Evolutionary conservation across 1,140 invertebrate species (phyloP).

Genomic region (Pissodes strobi): DNA sequence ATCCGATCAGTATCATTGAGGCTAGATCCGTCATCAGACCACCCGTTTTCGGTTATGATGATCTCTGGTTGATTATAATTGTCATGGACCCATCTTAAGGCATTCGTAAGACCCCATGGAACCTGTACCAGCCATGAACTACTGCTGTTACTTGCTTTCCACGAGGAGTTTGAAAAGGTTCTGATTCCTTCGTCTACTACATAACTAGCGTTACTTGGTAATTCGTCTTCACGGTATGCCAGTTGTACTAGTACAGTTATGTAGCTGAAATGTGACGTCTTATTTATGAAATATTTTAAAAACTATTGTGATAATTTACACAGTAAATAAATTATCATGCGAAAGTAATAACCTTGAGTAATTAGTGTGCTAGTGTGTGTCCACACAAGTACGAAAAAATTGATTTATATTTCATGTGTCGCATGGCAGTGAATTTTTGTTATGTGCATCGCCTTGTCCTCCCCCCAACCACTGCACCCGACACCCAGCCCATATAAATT

Average conservation of each 20-base stretch:
- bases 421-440: too few species aligned
- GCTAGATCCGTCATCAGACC: constrained; percentile 28
- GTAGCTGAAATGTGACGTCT: constrained; percentile 41
- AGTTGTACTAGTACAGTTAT: constrained; percentile 17
- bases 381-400: too few species aligned
- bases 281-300: constrained; percentile 57
- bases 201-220: background rate
- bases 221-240: background rate
- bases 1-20: constrained; percentile 19
- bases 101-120: constrained; percentile 60
- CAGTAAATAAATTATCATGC: too few species aligned
- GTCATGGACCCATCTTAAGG: constrained; percentile 64
- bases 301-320: too few species aligned
- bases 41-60: constrained; percentile 40
- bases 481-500: too few species aligned
- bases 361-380: too few species aligned
- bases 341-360: too few species aligned
- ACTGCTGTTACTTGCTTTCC: background rate
- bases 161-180: background rate
- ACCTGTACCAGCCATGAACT: constrained; percentile 53
- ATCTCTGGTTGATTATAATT: constrained; percentile 63
- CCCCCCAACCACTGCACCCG: too few species aligned
- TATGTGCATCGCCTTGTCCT: too few species aligned
- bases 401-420: too few species aligned
- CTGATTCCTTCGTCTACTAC: background rate